A percentile compares a stretch with the other conserved stretches of the same genome.
Evolutionary conservation across 2,113 vertebrate genomes (phyloP).

Genomic region (Cavia aperea): DNA sequence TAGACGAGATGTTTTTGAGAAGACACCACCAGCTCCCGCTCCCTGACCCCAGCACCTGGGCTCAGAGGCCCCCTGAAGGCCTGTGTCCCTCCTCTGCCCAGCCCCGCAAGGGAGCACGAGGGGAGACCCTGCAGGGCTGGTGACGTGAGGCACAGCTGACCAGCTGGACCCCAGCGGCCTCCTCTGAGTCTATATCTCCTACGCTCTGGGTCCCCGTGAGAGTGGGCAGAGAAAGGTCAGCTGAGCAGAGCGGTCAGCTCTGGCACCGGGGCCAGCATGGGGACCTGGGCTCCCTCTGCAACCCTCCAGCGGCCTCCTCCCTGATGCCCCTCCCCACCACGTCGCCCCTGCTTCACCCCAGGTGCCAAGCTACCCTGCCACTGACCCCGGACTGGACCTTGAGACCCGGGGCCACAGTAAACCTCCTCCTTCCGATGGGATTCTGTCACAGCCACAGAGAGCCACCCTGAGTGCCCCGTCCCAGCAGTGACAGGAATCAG

Average conservation of each 20-base stretch:
- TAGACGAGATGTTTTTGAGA: background rate
- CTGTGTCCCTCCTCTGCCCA: background rate
- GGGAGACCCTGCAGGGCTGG: background rate
- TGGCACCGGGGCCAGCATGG: background rate
- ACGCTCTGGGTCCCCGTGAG: accelerated
- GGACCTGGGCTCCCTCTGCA: background rate
- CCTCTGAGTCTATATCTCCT: background rate
- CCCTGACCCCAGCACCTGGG: background rate
- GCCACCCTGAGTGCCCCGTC: background rate
- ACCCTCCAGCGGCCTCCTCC: background rate
- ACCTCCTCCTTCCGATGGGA: background rate
- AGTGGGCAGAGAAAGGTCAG: background rate
- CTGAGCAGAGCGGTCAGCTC: background rate
- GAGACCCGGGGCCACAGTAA: background rate
- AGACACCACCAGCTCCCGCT: background rate
- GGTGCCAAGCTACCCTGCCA: too few relatives aligned
- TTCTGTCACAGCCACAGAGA: background rate
- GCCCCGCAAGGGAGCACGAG: background rate
- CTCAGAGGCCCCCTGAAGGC: background rate
- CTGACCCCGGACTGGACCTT: background rate
- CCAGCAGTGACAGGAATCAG: background rate
- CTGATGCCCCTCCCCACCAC: background rate
- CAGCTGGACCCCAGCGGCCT: background rate
- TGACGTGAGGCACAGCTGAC: background rate
- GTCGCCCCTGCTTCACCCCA: too few relatives aligned